Conservation (phyloP, 1,140 invertebrate species). For the Periplaneta americana region DNA sequence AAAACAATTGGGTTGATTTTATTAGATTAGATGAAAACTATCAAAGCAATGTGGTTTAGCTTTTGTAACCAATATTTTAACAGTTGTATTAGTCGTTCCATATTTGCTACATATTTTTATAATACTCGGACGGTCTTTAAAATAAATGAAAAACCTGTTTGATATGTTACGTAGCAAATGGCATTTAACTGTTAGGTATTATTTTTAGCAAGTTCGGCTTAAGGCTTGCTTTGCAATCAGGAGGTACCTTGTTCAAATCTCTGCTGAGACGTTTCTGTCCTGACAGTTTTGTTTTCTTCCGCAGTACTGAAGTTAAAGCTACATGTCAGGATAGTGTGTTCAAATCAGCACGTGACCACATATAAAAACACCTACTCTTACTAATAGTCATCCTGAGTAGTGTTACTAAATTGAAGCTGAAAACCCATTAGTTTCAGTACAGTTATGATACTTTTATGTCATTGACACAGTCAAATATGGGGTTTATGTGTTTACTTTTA, state of each 20-base stretch:
- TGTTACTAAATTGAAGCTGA: too few species aligned
- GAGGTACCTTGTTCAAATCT: background rate
- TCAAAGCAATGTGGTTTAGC: background rate
- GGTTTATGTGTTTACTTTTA: background rate
- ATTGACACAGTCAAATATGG: background rate
- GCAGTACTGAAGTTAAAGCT: too few species aligned
- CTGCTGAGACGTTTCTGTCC: too few species aligned
- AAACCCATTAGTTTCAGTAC: background rate
- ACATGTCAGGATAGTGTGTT: too few species aligned
- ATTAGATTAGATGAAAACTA: background rate
- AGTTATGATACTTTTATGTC: background rate
- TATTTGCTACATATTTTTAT: background rate
- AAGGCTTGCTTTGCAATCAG: background rate
- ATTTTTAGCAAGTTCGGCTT: background rate
- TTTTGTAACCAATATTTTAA: background rate
- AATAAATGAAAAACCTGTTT: background rate
- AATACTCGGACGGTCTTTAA: background rate
- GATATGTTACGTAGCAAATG: background rate
- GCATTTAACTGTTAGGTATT: background rate
- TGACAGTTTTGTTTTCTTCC: too few species aligned
- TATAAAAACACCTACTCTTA: too few species aligned
- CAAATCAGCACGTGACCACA: too few species aligned
- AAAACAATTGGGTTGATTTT: background rate
- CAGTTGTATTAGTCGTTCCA: background rate
- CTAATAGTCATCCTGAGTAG: too few species aligned